Percentiles rank a stretch among this genome's conserved stretches.
Evolutionary conservation across 2,888 invertebrate species (phyloP).

Genomic region (Deilephila elpenor): DNA sequence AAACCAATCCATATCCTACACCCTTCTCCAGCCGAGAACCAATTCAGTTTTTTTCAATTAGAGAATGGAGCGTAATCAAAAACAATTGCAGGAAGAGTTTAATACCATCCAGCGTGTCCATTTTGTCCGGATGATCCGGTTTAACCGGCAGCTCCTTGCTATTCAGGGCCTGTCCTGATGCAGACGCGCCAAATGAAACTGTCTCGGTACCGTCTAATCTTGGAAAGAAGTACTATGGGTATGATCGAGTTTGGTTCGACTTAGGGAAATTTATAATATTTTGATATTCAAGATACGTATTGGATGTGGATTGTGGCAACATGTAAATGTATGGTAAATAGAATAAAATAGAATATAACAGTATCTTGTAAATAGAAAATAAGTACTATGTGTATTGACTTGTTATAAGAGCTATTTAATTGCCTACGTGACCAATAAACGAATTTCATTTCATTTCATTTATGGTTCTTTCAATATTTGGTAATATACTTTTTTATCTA

Average conservation of each 20-base stretch:
- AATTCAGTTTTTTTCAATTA: conserved; percentile 37
- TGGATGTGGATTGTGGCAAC: no score
- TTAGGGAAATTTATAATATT: background rate
- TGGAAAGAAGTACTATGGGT: conserved; percentile 43
- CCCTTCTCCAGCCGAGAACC: background rate
- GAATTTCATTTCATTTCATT: no score
- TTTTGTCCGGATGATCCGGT: conserved; percentile 55
- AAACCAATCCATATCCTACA: background rate
- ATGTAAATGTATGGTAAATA: no score
- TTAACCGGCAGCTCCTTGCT: conserved; percentile 56
- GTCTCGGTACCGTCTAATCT: conserved; percentile 61
- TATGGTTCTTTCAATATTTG: no score
- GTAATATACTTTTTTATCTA: no score
- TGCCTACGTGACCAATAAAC: no score
- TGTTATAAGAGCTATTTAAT: no score
- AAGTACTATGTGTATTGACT: no score
- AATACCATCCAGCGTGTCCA: conserved; percentile 51
- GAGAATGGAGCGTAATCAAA: conserved; percentile 41
- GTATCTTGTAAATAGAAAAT: no score
- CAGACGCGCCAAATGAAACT: conserved; percentile 64
- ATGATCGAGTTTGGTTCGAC: background rate
- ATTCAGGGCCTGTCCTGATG: conserved; percentile 57
- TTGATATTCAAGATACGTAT: no score
- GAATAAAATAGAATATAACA: no score
- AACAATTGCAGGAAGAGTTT: conserved; percentile 47